Conservation (phyloP, 2,113 vertebrate genomes). For the Aptenodytes patagonicus region DNA sequence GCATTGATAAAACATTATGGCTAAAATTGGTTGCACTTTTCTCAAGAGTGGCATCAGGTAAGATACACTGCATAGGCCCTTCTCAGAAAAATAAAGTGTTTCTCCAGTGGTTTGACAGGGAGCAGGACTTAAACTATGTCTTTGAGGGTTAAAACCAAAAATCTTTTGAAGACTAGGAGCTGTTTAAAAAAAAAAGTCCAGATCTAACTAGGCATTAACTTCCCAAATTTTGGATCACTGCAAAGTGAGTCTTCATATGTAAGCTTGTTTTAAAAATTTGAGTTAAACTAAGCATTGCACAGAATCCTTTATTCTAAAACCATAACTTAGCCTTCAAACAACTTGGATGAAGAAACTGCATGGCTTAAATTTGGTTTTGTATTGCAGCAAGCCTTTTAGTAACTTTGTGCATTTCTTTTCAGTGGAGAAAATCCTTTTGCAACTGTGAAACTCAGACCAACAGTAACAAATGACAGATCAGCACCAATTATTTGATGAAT, state of each 20-base stretch:
- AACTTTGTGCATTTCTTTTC: constrained; percentile 8
- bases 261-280: neutral
- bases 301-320: neutral
- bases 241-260: neutral
- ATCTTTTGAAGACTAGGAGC: neutral
- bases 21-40: neutral
- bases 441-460: constrained; percentile 90
- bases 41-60: neutral
- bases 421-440: constrained; percentile 96
- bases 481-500: constrained; percentile 81
- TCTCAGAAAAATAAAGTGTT: neutral
- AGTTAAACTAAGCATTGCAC: neutral
- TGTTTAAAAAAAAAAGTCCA: neutral
- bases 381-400: neutral
- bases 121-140: neutral
- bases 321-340: neutral
- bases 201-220: neutral
- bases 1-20: neutral
- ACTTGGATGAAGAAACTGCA: neutral
- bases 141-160: neutral
- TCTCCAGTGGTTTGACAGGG: neutral
- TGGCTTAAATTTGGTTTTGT: neutral
- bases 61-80: neutral
- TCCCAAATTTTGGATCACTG: neutral
- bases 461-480: constrained; percentile 94